phyloP scores from a whole-genome alignment of 2,888 invertebrate genomes.

The Lottia gigantea region DNA sequence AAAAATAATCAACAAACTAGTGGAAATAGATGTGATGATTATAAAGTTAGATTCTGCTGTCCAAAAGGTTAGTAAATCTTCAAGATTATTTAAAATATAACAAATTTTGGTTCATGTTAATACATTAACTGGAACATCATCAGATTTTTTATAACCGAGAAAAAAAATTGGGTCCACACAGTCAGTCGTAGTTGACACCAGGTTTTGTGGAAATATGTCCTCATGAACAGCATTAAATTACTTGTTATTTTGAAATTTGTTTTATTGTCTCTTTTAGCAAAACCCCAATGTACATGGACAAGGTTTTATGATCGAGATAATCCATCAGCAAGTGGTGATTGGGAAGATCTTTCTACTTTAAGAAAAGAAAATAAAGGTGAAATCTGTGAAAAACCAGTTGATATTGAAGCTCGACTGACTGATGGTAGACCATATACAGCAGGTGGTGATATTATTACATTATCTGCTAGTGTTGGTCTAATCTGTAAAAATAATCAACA shows the following conservation, averaged over 20 bases:
- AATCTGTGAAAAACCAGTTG: neutral
- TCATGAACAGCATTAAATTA: too few species aligned
- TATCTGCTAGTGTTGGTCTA: neutral
- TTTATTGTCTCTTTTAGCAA: too few species aligned
- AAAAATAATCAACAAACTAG: neutral
- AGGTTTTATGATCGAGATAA: neutral
- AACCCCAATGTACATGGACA: neutral
- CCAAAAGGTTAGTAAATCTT: too few species aligned
- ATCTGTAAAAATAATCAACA: neutral
- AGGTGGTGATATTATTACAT: neutral
- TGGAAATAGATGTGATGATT: neutral
- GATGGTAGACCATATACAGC: neutral
- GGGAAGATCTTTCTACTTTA: neutral
- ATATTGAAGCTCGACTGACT: neutral
- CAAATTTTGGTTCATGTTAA: too few species aligned
- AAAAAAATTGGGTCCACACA: too few species aligned
- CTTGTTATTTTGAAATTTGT: too few species aligned
- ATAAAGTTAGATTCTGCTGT: constrained; percentile 9
- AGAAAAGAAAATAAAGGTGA: neutral
- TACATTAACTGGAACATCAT: too few species aligned
- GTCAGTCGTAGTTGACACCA: too few species aligned
- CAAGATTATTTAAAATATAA: too few species aligned
- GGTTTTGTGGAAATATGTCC: too few species aligned
- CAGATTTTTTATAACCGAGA: too few species aligned
- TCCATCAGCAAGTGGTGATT: neutral